phyloP scores from a whole-genome alignment of 2,113 vertebrate species.

The Lampris incognitus region DNA sequence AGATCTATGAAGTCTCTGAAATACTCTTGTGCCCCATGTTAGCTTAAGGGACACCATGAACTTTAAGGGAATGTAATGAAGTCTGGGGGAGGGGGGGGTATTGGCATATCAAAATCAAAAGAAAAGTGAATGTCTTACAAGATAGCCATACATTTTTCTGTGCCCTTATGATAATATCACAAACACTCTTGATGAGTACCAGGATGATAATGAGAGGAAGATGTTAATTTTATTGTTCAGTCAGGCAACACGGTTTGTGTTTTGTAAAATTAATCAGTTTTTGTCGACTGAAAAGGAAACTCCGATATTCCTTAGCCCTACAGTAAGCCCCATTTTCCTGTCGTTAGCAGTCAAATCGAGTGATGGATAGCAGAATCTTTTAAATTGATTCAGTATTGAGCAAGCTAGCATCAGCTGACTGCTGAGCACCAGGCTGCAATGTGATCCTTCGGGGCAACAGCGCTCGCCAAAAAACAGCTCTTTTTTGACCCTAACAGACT shows the following conservation, averaged over 20 bases:
- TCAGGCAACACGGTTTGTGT: neutral
- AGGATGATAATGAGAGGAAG: constrained; percentile 8
- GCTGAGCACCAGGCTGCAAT: too few relatives aligned
- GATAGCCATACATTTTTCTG: constrained; percentile 49
- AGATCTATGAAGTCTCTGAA: constrained; percentile 8
- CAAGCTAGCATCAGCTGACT: too few relatives aligned
- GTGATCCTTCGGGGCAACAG: too few relatives aligned
- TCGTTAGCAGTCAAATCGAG: too few relatives aligned
- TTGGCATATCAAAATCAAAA: constrained; percentile 8
- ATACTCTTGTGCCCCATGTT: constrained; percentile 24
- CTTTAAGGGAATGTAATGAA: constrained; percentile 6
- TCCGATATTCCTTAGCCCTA: too few relatives aligned
- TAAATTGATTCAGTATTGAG: too few relatives aligned
- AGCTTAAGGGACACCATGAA: neutral
- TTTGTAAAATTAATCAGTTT: neutral
- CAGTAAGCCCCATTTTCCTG: too few relatives aligned
- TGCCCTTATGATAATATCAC: constrained; percentile 41
- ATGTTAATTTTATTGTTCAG: constrained; percentile 27
- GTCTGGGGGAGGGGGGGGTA: neutral
- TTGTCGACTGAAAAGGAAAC: too few relatives aligned
- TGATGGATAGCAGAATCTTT: too few relatives aligned
- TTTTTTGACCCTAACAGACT: too few relatives aligned
- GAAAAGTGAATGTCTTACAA: constrained; percentile 22
- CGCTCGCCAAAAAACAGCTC: too few relatives aligned
- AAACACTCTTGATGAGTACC: constrained; percentile 31